Percentiles rank a stretch among this genome's conserved stretches.
These are phyloP conservation scores for Antechinus stuartii DNA, from an alignment of 2,113 vertebrate genomes.

Conservation along the genomic window DNA sequence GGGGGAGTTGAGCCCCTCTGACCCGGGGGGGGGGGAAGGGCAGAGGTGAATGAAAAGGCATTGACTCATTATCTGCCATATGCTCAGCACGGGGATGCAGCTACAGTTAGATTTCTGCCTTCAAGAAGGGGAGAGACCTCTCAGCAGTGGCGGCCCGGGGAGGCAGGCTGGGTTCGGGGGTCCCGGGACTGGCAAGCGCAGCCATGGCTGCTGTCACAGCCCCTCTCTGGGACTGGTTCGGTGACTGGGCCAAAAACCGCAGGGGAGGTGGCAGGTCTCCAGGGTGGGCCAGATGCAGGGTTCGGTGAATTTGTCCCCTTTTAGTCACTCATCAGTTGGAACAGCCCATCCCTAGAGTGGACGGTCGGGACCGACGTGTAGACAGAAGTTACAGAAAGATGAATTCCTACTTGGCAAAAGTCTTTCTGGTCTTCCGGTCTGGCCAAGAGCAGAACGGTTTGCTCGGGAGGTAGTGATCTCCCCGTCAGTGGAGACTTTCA, in stretches of 20 bases:
- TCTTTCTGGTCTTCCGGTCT: not conserved
- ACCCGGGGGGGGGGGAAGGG: not conserved
- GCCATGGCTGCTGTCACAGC: not conserved
- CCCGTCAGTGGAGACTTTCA: too few species aligned
- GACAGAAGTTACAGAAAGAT: not conserved
- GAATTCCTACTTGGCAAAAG: not conserved
- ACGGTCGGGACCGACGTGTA: not conserved
- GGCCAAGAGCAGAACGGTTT: too few species aligned
- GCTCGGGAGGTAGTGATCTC: too few species aligned
- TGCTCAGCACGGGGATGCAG: too few species aligned
- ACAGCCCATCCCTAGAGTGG: not conserved
- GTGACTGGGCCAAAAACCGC: not conserved
- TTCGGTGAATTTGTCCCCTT: not conserved
- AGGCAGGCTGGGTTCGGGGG: not conserved
- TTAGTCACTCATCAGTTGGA: not conserved
- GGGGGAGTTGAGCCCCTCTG: not conserved
- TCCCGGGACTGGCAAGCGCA: not conserved
- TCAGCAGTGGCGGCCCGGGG: not conserved
- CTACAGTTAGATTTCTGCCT: not conserved
- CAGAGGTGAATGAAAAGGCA: not conserved
- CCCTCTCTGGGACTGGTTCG: not conserved
- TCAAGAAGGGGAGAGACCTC: not conserved
- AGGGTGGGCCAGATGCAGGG: not conserved
- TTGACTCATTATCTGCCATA: not conserved
- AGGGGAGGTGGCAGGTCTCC: not conserved